A percentile compares a stretch with the other conserved stretches of the same genome.
Evolutionary conservation across 1,140 invertebrate species (phyloP).

Genomic region (Coptotermes formosanus): DNA sequence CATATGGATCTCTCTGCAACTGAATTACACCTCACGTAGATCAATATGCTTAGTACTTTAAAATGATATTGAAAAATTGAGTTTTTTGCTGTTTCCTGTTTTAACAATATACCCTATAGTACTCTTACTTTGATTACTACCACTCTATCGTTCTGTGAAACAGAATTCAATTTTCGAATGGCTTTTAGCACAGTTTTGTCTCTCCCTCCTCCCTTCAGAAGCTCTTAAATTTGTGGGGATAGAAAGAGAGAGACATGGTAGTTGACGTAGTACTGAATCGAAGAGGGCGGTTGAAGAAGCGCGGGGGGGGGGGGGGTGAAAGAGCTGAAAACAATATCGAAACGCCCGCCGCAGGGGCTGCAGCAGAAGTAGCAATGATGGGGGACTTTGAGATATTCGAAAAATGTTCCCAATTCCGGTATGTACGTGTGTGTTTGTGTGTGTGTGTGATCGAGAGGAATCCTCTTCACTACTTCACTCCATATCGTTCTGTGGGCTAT

Average conservation of each 20-base stretch:
- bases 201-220: neutral
- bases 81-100: too few species aligned
- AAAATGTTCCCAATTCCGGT: conserved; percentile 1
- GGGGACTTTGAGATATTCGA: neutral
- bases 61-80: too few species aligned
- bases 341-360: neutral
- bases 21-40: too few species aligned
- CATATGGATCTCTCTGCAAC: too few species aligned
- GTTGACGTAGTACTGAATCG: neutral
- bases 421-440: neutral
- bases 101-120: neutral
- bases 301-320: neutral
- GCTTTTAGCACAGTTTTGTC: conserved; percentile 12
- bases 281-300: neutral
- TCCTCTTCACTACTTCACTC: too few species aligned
- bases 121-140: neutral
- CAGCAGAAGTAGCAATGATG: conserved; percentile 2
- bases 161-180: conserved; percentile 7
- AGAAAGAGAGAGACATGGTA: neutral
- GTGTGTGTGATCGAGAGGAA: too few species aligned
- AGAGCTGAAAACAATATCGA: conserved; percentile 11
- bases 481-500: too few species aligned
- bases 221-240: conserved; percentile 1
- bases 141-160: neutral
- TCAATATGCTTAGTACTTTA: too few species aligned